A percentile compares a stretch with the other conserved stretches of the same genome.
These are phyloP conservation scores for Xenops minutus DNA, from an alignment of 2,797 vertebrate genomes.

Conservation along the genomic window DNA sequence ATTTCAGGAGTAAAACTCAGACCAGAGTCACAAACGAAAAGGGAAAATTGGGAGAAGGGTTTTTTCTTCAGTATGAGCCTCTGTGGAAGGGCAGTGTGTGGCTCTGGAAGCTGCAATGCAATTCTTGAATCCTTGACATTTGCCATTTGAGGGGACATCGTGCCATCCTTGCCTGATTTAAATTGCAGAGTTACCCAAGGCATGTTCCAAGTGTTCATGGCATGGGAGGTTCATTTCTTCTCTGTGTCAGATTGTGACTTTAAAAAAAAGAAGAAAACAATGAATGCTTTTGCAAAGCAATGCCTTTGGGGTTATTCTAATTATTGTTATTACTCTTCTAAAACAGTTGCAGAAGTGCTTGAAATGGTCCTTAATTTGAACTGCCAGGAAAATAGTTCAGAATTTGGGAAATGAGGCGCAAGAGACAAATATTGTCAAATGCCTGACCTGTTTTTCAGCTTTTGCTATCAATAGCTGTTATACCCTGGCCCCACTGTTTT, in stretches of 20 bases:
- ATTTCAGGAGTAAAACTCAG: neutral
- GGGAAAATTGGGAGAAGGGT: accelerated
- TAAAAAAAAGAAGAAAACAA: neutral
- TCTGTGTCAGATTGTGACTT: neutral
- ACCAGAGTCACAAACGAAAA: neutral
- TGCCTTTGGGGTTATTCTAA: neutral
- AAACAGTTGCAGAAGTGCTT: slow-evolving; percentile 20
- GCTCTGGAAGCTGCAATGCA: neutral
- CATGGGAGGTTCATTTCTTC: neutral
- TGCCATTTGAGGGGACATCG: neutral
- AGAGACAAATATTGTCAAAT: slow-evolving; percentile 18
- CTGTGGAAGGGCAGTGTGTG: accelerated
- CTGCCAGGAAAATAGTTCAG: slow-evolving; percentile 21
- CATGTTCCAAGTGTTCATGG: neutral
- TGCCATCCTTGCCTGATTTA: neutral
- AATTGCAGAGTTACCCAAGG: neutral
- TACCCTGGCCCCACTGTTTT: neutral
- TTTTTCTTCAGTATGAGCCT: neutral
- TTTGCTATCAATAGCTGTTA: neutral
- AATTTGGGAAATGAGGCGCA: slow-evolving; percentile 11
- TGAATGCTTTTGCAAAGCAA: neutral
- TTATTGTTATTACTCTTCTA: slow-evolving; percentile 13
- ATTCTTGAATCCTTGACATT: neutral
- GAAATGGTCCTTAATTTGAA: slow-evolving; percentile 22
- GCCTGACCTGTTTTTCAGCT: slow-evolving; percentile 23